A percentile compares a stretch with the other conserved stretches of the same genome.
Evolutionary conservation across 2,888 invertebrate genomes (phyloP).

Genomic region (Patella pellucida): DNA sequence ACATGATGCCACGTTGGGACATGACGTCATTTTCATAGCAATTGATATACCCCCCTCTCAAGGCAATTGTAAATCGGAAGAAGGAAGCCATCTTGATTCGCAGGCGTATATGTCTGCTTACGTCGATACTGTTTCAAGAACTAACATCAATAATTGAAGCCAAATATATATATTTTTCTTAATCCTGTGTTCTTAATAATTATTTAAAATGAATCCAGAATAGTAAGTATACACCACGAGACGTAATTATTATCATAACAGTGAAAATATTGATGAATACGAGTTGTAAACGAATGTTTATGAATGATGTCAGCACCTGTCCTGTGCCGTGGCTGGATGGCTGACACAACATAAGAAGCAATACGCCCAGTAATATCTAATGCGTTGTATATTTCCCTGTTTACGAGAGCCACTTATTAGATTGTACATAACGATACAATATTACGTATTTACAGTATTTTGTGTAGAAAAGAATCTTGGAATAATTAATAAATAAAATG

Average conservation of each 20-base stretch:
- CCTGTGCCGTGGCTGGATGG: no score
- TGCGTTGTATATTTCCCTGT: no score
- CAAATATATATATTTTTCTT: slow-evolving; percentile 19
- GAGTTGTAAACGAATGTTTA: slow-evolving; percentile 12
- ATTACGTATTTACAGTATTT: no score
- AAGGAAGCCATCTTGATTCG: slow-evolving; percentile 61
- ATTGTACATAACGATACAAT: no score
- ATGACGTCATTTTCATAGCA: slow-evolving; percentile 55
- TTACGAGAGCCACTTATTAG: no score
- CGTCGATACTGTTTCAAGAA: slow-evolving; percentile 24
- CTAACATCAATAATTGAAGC: slow-evolving; percentile 23
- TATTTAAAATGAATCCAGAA: slow-evolving; percentile 59
- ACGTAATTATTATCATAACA: no score
- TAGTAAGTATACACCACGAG: slow-evolving; percentile 48
- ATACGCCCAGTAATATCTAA: no score
- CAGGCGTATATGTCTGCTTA: slow-evolving; percentile 34
- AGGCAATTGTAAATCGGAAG: slow-evolving; percentile 54
- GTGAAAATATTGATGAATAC: no score
- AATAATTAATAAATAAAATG: no score
- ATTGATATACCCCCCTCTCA: slow-evolving; percentile 52
- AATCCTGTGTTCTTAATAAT: slow-evolving; percentile 22
- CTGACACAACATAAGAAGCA: no score
- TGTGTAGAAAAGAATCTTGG: no score
- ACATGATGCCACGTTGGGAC: slow-evolving; percentile 62
- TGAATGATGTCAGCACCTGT: slow-evolving; percentile 33